Conservation (phyloP, 2,113 vertebrate genomes). For the Tricholaema leucomelas region DNA sequence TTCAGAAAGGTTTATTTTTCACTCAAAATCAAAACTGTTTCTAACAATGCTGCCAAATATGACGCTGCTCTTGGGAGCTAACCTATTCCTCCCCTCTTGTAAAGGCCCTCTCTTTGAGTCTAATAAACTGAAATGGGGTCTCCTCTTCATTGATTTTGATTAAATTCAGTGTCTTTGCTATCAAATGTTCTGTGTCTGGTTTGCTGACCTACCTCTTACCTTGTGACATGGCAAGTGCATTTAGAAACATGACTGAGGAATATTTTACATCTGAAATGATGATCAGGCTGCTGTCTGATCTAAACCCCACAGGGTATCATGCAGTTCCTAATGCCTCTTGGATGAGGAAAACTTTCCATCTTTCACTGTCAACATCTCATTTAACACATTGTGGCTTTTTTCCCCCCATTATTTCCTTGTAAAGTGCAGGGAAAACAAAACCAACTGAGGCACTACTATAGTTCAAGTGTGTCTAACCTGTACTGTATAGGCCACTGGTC, state of each 20-base stretch:
- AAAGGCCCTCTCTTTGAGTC: not conserved
- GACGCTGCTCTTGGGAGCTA: not conserved
- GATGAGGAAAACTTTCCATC: slow-evolving; percentile 17
- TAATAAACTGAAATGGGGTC: not conserved
- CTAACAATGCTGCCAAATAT: not conserved
- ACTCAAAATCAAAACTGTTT: not conserved
- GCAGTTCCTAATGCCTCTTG: not conserved
- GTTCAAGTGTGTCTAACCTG: not conserved
- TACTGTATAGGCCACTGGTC: not conserved
- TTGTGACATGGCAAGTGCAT: not conserved
- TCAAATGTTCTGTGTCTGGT: not conserved
- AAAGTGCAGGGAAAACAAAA: not conserved
- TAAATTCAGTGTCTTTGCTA: not conserved
- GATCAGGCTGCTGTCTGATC: not conserved
- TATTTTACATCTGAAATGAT: slow-evolving; percentile 27
- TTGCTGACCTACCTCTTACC: slow-evolving; percentile 19
- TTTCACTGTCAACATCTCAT: slow-evolving; percentile 22
- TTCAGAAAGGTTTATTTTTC: slow-evolving; percentile 21
- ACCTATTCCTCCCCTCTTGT: slow-evolving; percentile 8
- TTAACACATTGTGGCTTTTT: not conserved
- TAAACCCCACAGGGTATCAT: not conserved
- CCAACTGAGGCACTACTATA: not conserved
- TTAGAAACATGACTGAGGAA: not conserved
- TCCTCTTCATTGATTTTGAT: not conserved
- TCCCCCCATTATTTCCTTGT: not conserved